Conservation (phyloP, 2,888 invertebrate species). For the Drosophila macrospina region DNA sequence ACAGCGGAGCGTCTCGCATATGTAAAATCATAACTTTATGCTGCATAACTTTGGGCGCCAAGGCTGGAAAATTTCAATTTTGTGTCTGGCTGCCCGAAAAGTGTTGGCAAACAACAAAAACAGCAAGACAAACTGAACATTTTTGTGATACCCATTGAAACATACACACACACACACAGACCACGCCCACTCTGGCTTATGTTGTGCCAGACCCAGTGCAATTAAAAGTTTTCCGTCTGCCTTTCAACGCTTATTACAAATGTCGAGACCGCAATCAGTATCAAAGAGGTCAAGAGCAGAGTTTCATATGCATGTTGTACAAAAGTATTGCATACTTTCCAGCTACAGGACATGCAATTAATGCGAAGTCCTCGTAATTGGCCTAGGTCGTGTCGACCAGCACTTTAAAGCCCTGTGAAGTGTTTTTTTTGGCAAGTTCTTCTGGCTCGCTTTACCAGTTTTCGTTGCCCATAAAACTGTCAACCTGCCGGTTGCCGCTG, state of each 20-base stretch:
- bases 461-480: conserved; percentile 57
- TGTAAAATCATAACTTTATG: conserved; percentile 57
- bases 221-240: conserved; percentile 72
- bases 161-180: conserved; percentile 6
- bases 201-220: conserved; percentile 45
- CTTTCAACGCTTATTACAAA: conserved; percentile 68
- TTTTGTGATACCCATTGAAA: conserved; percentile 24
- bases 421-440: conserved; percentile 7
- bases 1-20: conserved; percentile 16
- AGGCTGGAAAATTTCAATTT: conserved; percentile 69
- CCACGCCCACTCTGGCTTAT: conserved; percentile 31
- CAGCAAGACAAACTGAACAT: conserved; percentile 35
- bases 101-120: conserved; percentile 37
- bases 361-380: conserved; percentile 56
- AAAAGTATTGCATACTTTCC: conserved; percentile 35
- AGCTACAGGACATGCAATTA: conserved; percentile 49
- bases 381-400: conserved; percentile 45
- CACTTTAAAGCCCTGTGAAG: conserved; percentile 30
- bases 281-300: conserved; percentile 69
- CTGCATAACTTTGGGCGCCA: conserved; percentile 47
- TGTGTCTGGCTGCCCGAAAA: conserved; percentile 30
- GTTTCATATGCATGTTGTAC: conserved; percentile 20
- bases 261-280: conserved; percentile 70
- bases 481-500: conserved; percentile 42
- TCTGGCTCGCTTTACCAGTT: conserved; percentile 20